Percentiles rank a stretch among this genome's conserved stretches.
These are phyloP conservation scores for Cryptomyrus ogoouensis DNA, from an alignment of 2,113 vertebrate species.

Conservation along the genomic window DNA sequence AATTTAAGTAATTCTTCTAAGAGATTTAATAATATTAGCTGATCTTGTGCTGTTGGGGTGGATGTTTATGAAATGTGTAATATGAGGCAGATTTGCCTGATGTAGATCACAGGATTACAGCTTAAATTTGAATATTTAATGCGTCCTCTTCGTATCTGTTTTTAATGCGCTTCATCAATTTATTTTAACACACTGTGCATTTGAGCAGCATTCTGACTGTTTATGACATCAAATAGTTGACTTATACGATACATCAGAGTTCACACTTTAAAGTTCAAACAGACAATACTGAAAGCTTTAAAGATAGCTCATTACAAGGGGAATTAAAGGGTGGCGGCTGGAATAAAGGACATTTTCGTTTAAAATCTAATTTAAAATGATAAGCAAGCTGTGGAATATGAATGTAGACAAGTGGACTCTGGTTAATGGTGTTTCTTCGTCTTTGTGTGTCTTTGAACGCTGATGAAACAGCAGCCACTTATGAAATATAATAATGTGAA, in stretches of 20 bases:
- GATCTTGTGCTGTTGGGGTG: background rate
- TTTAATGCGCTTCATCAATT: background rate
- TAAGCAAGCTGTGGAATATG: background rate
- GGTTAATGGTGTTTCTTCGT: background rate
- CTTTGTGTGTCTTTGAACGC: background rate
- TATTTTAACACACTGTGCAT: background rate
- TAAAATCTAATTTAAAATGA: constrained; percentile 7
- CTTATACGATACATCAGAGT: background rate
- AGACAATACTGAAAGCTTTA: background rate
- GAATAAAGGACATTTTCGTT: background rate
- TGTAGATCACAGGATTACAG: background rate
- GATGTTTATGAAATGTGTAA: background rate
- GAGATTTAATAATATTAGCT: background rate
- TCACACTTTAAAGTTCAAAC: constrained; percentile 5
- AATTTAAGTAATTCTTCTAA: background rate
- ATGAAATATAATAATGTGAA: background rate
- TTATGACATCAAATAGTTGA: constrained; percentile 7
- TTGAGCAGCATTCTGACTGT: background rate
- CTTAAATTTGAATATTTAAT: background rate
- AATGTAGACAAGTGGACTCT: background rate
- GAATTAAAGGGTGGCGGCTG: background rate
- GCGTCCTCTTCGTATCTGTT: background rate
- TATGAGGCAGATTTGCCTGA: background rate
- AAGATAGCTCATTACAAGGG: background rate
- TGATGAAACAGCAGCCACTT: background rate